Percentiles rank a stretch among this genome's conserved stretches.
phyloP scores from a whole-genome alignment of 2,888 invertebrate genomes.

The Drosophila colorata region DNA sequence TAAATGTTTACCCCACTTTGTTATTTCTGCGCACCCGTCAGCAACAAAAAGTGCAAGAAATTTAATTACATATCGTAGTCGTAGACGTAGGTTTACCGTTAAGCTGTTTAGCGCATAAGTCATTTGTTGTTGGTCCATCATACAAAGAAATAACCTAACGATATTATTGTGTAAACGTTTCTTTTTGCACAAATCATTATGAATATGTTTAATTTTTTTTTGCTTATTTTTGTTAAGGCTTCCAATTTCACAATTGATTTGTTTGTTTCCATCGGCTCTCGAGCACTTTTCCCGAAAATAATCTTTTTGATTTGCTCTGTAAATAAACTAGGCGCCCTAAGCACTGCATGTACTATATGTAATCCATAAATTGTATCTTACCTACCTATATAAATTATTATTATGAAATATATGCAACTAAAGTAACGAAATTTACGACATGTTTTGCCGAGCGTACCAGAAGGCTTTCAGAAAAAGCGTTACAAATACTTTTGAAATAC shows the following conservation, averaged over 20 bases:
- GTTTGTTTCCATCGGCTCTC: slow-evolving; percentile 26
- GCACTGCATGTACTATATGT: slow-evolving; percentile 60
- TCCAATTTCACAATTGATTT: slow-evolving; percentile 22
- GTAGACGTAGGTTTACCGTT: slow-evolving; percentile 44
- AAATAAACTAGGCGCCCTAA: slow-evolving; percentile 63
- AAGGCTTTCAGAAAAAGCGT: too few relatives aligned
- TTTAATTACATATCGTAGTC: slow-evolving; percentile 60
- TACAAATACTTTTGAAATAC: too few relatives aligned
- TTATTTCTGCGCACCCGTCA: slow-evolving; percentile 70
- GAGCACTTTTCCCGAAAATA: slow-evolving; percentile 41
- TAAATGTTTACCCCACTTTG: slow-evolving; percentile 49
- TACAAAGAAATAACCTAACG: slow-evolving; percentile 65
- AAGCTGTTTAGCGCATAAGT: slow-evolving; percentile 55
- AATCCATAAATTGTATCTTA: slow-evolving; percentile 73
- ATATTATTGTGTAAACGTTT: slow-evolving; percentile 57
- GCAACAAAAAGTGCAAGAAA: slow-evolving; percentile 65
- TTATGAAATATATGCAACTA: slow-evolving; percentile 54
- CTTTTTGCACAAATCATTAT: slow-evolving; percentile 37
- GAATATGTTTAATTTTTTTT: slow-evolving; percentile 10
- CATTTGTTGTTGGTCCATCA: slow-evolving; percentile 72
- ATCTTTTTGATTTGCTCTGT: slow-evolving; percentile 57
- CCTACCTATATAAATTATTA: slow-evolving; percentile 71
- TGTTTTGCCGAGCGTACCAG: too few relatives aligned
- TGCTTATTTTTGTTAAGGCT: slow-evolving; percentile 29
- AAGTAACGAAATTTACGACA: slow-evolving; percentile 21